These are phyloP conservation scores for Sceloporus undulatus DNA, from an alignment of 2,113 vertebrate genomes.

Conservation along the genomic window DNA sequence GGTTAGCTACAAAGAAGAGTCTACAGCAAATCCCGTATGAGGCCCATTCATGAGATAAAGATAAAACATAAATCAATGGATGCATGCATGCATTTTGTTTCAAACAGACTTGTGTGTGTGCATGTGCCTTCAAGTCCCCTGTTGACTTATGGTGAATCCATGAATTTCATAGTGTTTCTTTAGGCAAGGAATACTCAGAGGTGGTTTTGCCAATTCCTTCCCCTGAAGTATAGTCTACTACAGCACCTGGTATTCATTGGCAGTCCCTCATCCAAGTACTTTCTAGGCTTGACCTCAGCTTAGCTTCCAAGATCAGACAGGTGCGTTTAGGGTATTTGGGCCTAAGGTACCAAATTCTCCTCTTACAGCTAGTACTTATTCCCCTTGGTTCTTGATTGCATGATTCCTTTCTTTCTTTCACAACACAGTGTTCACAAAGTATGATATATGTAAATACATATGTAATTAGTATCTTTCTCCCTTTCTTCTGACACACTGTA, in stretches of 20 bases:
- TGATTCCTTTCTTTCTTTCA: not conserved
- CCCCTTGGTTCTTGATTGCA: not conserved
- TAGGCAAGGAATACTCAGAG: too few relatives aligned
- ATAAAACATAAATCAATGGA: not conserved
- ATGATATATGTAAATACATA: conserved; percentile 51
- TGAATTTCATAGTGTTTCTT: too few relatives aligned
- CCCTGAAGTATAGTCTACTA: too few relatives aligned
- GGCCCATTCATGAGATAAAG: not conserved
- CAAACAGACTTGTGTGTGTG: not conserved
- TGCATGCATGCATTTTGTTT: not conserved
- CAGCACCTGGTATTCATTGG: too few relatives aligned
- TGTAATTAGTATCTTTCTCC: conserved; percentile 14
- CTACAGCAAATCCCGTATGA: too few relatives aligned
- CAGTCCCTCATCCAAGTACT: too few relatives aligned
- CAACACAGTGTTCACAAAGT: not conserved
- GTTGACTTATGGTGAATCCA: too few relatives aligned
- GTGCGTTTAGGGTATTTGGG: too few relatives aligned
- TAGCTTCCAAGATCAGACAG: too few relatives aligned
- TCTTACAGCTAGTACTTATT: not conserved
- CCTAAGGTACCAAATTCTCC: not conserved
- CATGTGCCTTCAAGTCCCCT: too few relatives aligned
- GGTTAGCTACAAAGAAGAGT: not conserved
- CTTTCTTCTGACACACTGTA: conserved; percentile 56
- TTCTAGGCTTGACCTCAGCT: too few relatives aligned
- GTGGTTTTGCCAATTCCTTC: too few relatives aligned